A percentile compares a stretch with the other conserved stretches of the same genome.
Evolutionary conservation across 2,113 vertebrate genomes (phyloP).

Genomic region (Hippopotamus amphibius): DNA sequence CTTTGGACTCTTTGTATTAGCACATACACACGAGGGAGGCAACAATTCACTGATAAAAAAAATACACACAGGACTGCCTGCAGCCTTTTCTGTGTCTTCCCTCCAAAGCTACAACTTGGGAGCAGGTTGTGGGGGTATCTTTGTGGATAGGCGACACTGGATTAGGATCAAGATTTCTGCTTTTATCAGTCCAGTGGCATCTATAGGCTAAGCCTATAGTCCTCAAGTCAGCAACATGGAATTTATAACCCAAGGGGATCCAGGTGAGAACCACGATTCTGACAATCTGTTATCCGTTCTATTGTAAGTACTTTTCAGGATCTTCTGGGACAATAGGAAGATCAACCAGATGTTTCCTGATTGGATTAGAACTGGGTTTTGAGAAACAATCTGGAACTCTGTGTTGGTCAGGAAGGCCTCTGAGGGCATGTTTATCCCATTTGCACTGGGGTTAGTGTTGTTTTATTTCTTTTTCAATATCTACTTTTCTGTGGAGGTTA

Average conservation of each 20-base stretch:
- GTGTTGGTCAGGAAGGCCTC: background rate
- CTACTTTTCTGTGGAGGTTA: background rate
- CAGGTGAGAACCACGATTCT: constrained; percentile 63
- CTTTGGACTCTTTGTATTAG: constrained; percentile 81
- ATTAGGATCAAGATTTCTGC: constrained; percentile 40
- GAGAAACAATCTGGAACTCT: background rate
- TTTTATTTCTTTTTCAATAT: background rate
- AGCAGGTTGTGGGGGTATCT: background rate
- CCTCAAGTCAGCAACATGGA: constrained; percentile 56
- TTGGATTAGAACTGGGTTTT: constrained; percentile 20
- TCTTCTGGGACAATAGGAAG: background rate
- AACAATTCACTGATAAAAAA: constrained; percentile 70
- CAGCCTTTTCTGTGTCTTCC: constrained; percentile 57
- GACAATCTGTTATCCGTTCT: background rate
- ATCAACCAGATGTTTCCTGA: constrained; percentile 35
- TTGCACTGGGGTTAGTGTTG: background rate
- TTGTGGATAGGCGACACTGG: background rate
- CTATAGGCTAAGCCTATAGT: background rate
- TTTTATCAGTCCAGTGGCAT: constrained; percentile 4
- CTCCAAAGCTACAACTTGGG: background rate
- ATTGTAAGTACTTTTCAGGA: background rate
- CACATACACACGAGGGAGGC: constrained; percentile 33
- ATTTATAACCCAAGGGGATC: background rate
- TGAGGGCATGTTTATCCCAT: background rate
- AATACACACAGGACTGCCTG: background rate